Evolutionary conservation across 2,888 invertebrate genomes (phyloP).

Genomic region (Epiblema foenella): DNA sequence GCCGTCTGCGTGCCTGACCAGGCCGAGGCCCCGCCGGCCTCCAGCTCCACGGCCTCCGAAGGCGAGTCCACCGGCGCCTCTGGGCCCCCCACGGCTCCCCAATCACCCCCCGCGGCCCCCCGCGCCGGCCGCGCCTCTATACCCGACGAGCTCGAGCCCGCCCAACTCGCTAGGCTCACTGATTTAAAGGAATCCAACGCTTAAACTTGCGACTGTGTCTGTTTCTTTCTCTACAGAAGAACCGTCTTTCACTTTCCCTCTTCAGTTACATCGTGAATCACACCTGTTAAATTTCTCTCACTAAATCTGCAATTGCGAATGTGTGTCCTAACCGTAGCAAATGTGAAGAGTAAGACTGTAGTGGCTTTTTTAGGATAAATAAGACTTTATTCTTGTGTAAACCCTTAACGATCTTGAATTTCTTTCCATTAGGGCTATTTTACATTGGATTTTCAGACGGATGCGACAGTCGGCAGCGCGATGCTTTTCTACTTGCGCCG

Average conservation of each 20-base stretch:
- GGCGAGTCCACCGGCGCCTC: constrained; percentile 86
- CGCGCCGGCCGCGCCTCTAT: constrained; percentile 93
- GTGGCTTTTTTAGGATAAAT: background rate
- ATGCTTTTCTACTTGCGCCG: background rate
- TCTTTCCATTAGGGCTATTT: background rate
- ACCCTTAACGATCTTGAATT: too few species aligned
- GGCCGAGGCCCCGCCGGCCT: constrained; percentile 83
- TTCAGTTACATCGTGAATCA: background rate
- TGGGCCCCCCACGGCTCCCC: constrained; percentile 83
- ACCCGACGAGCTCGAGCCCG: constrained; percentile 95
- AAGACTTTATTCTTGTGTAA: background rate
- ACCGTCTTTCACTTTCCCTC: constrained; percentile 46
- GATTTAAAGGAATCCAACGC: constrained; percentile 96
- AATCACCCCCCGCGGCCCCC: constrained; percentile 87
- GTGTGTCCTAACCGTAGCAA: background rate
- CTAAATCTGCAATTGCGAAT: background rate
- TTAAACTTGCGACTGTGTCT: constrained; percentile 71
- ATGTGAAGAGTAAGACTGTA: background rate
- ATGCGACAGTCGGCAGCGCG: background rate
- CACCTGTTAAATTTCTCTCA: background rate
- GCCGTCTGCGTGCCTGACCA: constrained; percentile 75
- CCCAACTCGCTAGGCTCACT: constrained; percentile 94
- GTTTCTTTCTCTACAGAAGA: constrained; percentile 43
- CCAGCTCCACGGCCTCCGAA: constrained; percentile 88
- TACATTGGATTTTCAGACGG: background rate